A percentile compares a stretch with the other conserved stretches of the same genome.
phyloP scores from a whole-genome alignment of 2,888 invertebrate species.

The Alsophila aescularia region DNA sequence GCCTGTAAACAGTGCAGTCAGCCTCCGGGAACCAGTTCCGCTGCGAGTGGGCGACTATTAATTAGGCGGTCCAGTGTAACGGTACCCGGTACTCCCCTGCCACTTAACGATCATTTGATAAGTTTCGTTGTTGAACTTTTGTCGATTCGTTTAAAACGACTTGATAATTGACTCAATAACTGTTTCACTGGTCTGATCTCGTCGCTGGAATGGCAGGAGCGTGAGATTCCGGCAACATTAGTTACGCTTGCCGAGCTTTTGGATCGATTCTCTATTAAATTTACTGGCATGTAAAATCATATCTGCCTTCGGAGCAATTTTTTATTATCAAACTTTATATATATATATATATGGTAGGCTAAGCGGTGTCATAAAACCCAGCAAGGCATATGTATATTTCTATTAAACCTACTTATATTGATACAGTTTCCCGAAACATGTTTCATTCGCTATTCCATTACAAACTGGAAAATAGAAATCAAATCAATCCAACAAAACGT shows the following conservation, averaged over 20 bases:
- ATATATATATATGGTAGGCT: constrained; percentile 23
- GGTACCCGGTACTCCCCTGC: constrained; percentile 56
- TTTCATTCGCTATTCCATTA: constrained; percentile 9
- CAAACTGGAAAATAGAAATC: background rate
- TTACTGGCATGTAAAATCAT: constrained; percentile 35
- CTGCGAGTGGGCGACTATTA: constrained; percentile 75
- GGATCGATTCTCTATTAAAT: constrained; percentile 40
- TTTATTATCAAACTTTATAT: constrained; percentile 22
- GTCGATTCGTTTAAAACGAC: constrained; percentile 60
- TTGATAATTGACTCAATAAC: constrained; percentile 60
- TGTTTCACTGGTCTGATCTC: constrained; percentile 46
- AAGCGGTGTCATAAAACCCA: constrained; percentile 20
- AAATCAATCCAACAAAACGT: constrained; percentile 7
- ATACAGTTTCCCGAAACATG: constrained; percentile 11
- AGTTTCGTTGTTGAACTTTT: constrained; percentile 62
- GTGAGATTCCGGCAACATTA: constrained; percentile 53
- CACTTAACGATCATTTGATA: constrained; percentile 72
- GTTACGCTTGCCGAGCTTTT: constrained; percentile 48
- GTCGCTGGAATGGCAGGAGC: constrained; percentile 44
- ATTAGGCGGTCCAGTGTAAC: constrained; percentile 69
- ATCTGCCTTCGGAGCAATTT: constrained; percentile 16
- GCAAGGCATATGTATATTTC: constrained; percentile 22
- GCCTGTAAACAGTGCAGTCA: constrained; percentile 56
- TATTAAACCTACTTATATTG: constrained; percentile 17
- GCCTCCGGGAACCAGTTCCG: constrained; percentile 63